phyloP scores from a whole-genome alignment of 2,797 vertebrate species.

The Macropus fuliginosus region DNA sequence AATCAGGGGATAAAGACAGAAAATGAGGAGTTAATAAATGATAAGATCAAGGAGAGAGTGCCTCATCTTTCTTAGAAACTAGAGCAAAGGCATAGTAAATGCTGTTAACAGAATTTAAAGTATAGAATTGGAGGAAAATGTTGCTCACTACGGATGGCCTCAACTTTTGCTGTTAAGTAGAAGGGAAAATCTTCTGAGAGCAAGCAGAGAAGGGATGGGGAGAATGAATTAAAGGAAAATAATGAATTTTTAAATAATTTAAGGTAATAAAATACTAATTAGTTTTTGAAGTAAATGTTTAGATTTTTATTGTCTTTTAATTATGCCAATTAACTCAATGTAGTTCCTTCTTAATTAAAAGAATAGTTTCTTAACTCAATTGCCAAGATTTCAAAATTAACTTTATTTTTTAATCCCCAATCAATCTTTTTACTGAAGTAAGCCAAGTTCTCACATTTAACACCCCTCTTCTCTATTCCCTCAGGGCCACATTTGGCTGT shows the following conservation, averaged over 20 bases:
- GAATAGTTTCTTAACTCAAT: constrained; percentile 32
- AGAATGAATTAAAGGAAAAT: neutral
- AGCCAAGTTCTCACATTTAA: neutral
- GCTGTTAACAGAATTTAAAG: neutral
- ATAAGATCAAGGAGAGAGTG: neutral
- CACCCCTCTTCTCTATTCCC: neutral
- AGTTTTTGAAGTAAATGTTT: constrained; percentile 48
- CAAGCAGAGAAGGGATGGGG: neutral
- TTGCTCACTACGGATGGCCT: neutral
- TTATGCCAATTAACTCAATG: constrained; percentile 45
- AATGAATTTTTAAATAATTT: constrained; percentile 5
- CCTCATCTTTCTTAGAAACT: neutral
- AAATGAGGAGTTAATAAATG: neutral
- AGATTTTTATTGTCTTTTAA: constrained; percentile 49
- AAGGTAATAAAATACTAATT: neutral
- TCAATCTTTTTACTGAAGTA: constrained; percentile 16
- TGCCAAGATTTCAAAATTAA: constrained; percentile 17
- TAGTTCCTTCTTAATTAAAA: constrained; percentile 51
- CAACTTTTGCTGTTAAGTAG: neutral
- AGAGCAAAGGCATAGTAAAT: neutral
- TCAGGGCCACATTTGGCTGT: neutral
- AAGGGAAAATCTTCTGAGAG: neutral
- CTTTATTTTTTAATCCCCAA: constrained; percentile 25
- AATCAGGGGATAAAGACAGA: neutral
- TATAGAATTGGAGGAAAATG: neutral